phyloP scores from a whole-genome alignment of 2,888 invertebrate genomes.

The Tiliacea citrago region DNA sequence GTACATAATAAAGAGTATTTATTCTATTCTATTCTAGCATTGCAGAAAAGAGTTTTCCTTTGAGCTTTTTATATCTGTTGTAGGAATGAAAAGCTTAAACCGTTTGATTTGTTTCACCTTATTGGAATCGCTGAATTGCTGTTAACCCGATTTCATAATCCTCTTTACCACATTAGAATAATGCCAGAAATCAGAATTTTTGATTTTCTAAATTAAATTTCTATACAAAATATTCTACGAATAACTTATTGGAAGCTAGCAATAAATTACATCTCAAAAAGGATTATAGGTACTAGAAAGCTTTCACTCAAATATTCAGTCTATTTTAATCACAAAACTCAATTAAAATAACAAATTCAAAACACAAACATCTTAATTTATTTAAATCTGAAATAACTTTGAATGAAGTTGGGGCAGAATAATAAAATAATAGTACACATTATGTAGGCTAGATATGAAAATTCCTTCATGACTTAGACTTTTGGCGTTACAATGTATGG shows the following conservation, averaged over 20 bases:
- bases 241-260: neutral
- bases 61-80: neutral
- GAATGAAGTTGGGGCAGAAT: constrained; percentile 11
- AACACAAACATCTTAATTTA: constrained; percentile 18
- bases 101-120: neutral
- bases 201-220: constrained; percentile 8
- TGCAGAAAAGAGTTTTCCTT: neutral
- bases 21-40: too few relatives aligned
- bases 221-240: neutral
- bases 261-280: constrained; percentile 6
- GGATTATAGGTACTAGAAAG: neutral
- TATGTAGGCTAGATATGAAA: constrained; percentile 25
- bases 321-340: constrained; percentile 28
- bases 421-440: constrained; percentile 1
- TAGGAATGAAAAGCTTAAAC: neutral
- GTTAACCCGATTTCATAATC: neutral
- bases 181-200: constrained; percentile 13
- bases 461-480: constrained; percentile 34
- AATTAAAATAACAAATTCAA: constrained; percentile 37
- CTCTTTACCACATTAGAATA: constrained; percentile 12
- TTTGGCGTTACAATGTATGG: constrained; percentile 37
- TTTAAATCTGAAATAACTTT: constrained; percentile 9
- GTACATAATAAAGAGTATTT: too few relatives aligned
- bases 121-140: neutral
- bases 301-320: neutral